phyloP scores from a whole-genome alignment of 1,140 invertebrate species.

The Lordiphosa clarofinis region DNA sequence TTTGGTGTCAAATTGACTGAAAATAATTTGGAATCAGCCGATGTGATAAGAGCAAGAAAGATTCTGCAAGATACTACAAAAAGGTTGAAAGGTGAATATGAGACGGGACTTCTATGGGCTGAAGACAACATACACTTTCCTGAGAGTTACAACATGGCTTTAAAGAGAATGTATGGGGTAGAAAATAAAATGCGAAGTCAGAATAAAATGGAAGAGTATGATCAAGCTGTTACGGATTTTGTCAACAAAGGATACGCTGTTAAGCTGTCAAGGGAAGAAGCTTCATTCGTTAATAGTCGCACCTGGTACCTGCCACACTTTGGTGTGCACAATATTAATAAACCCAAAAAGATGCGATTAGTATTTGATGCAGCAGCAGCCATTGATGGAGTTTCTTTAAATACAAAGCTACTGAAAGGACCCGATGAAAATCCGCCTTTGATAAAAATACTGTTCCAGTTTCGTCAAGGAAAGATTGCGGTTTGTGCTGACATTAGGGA shows the following conservation, averaged over 20 bases:
- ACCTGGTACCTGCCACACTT: constrained; percentile 1
- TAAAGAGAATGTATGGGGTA: neutral
- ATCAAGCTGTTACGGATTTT: too few species aligned
- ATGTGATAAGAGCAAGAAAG: too few species aligned
- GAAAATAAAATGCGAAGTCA: neutral
- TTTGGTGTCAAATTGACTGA: too few species aligned
- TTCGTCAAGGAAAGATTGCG: neutral
- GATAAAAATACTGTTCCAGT: neutral
- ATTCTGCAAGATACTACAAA: too few species aligned
- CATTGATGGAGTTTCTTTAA: neutral
- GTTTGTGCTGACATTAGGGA: constrained; percentile 1
- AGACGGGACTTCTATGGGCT: too few species aligned
- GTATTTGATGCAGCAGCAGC: constrained; percentile 1
- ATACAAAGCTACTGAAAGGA: neutral
- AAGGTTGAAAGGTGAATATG: too few species aligned
- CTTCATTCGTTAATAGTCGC: neutral
- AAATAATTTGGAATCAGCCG: too few species aligned
- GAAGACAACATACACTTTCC: too few species aligned
- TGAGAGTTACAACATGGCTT: too few species aligned
- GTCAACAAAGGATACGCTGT: neutral
- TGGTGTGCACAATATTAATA: neutral
- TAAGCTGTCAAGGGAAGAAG: neutral
- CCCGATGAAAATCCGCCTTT: constrained; percentile 1
- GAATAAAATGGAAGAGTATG: neutral
- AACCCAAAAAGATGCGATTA: neutral